Conservation (phyloP, 2,113 vertebrate genomes). For the Mormoops blainvillei region DNA sequence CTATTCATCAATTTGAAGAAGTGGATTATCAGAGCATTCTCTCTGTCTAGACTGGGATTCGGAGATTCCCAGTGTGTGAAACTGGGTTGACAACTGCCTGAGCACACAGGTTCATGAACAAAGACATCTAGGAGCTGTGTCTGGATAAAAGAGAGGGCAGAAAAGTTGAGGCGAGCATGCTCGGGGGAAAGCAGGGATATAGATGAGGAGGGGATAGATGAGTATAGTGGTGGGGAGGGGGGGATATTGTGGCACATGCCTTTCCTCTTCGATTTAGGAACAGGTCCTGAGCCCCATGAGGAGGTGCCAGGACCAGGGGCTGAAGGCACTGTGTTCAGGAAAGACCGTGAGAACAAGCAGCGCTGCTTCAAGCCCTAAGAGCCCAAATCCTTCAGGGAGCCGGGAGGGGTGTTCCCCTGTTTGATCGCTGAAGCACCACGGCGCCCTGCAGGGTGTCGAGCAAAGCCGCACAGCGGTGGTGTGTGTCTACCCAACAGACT, state of each 20-base stretch:
- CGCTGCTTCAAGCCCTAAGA: not conserved
- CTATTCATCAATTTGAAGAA: not conserved
- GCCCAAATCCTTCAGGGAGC: not conserved
- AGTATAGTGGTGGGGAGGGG: not conserved
- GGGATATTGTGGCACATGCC: no score
- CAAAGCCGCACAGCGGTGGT: rapidly evolving
- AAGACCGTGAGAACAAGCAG: not conserved
- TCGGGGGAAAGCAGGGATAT: not conserved
- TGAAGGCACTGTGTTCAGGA: not conserved
- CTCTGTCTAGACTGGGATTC: not conserved
- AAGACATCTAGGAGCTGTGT: not conserved
- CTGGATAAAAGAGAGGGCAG: not conserved
- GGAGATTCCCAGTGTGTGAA: not conserved
- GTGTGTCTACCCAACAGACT: not conserved
- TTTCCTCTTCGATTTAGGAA: not conserved
- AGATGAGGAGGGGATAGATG: not conserved
- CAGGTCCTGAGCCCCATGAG: not conserved
- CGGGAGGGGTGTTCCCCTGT: rapidly evolving
- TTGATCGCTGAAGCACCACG: not conserved
- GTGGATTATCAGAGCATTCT: not conserved
- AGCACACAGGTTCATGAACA: not conserved
- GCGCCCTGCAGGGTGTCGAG: not conserved
- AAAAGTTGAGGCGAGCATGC: not conserved
- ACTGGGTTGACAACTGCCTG: not conserved
- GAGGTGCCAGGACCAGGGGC: not conserved